Evolutionary conservation across 2,888 invertebrate species (phyloP), one percentile per base, ranked within the genome.

Genomic region (Coenonympha glycerion): DNA sequence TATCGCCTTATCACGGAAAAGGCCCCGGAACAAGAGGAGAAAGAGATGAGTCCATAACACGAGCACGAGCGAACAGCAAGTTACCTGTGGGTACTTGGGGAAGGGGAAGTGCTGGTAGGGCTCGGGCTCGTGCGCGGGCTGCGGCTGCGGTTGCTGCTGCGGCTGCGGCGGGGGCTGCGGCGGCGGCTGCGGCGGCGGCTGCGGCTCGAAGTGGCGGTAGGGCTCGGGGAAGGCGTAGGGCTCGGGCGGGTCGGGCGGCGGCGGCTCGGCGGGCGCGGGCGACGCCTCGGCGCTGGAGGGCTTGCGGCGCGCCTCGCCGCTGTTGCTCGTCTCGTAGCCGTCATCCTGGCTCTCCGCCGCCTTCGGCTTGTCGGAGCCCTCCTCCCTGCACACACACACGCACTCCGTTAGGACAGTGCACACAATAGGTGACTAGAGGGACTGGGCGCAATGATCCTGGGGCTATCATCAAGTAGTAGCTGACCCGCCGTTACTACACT

Each of bases 261-360:
- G 79, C 69, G 69, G 76, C 58, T 65, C 47, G 63, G 61, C 48
- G 63, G 60, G 62, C 58, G 66, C 65, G 55, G 65, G 65, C 53
- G 65, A 66, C 58, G 60, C 64, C 63, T 65, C 66, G 45, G 68
- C 63, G 61, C 68, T 66, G 52, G 64, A 64, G 58, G 64, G 64
- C 76, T 82, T 82, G 71, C 82, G 81, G 62, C 85, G 85, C 76
- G 81, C 81, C 79, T 87, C 86, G 70, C 87, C 90, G 69, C 90
- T 90, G 64, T 89, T 93, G 84, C 94, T 93, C 65, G 95, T 95
- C 89, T 95, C 95, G 88, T 95, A 95, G 62, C 95, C 95, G 88
- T 95, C 95, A 88, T 95, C 95, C 71, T 93, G 92, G 69, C 91
- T 92, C 87, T 95, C 95, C 69, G 91, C 89, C 70, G 79, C 76